Evolutionary conservation across 2,888 invertebrate genomes (phyloP), one percentile per base, ranked within the genome.

Genomic region (Parascotia fuliginaria): DNA sequence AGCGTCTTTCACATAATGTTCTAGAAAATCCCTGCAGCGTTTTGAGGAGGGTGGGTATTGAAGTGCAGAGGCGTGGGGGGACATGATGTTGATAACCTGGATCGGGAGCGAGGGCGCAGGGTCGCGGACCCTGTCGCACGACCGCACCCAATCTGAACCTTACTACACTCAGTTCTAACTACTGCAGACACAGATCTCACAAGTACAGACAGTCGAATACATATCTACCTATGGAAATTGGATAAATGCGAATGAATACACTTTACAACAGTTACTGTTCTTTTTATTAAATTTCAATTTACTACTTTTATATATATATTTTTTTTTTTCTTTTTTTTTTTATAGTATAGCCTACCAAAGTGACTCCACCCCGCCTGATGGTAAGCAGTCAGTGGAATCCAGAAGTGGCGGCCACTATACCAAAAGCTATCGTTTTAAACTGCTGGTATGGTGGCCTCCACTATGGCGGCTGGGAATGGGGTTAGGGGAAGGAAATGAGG

Each of bases 81-180:
- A 77, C 58, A 59, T 72, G 82, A 77, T 77, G 90, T 87, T 88
- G 90, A 90, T 91, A 90, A 89, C 91, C 91, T 87, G 90, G 84
- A 90, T 88, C 78, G 85, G 81, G 89, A 88, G 86, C 88, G 87
- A 86, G 85, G 87, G 73, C 78, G 81, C 63, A 88, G 85, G 89
- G 89, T 89, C 87, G 84, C 77, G 69, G 87, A 91, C 90, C 89
- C 87, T 83, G 69, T 72, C 65, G 81, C 84, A 82, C 83, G 83
- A 85, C 83, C 83, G 82, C 88, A 73, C 87, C 85, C 87, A 80
- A 80, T 79, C 73, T 73, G 74, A 72, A 74, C 76, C 69, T 67
- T 57, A 65, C 68, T 72, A 70, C 70, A 73, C 75, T 71, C 64
- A 71, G 75, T 53, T 70, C 61, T 61, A 67, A 69, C 70, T 71